Base-by-base conservation (phyloP, 1,140 invertebrate genomes). In the Bemisia tabaci region DNA sequence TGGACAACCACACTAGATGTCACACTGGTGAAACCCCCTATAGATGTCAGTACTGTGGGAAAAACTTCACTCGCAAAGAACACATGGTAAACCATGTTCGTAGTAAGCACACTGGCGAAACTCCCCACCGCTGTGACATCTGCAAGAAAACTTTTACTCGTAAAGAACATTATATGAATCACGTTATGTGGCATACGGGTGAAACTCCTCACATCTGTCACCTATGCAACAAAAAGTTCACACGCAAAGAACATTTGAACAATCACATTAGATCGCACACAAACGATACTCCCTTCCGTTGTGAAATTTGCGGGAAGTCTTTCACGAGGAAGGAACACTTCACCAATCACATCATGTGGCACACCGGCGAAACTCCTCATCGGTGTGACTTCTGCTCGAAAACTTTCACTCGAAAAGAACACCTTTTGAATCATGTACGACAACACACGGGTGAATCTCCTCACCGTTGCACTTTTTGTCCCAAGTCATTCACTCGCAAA, bases 401-500 rank as follows among this genome's bases (percentile, higher is more conserved):
- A 76, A 89, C 88, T 26, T 90, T 90, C 76, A 90, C 88, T 11
- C 81, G 88, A 69, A 89, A 90, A 76, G 88, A 90, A 75, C 88
- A 90, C 75, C 79, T 90, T 65, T 74, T 90, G 73, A 90, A 90
- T 76, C 88, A 90, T 77, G 87, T 90, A 64, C 81, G 87, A 26
- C 87, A 90, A 77, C 88, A 90, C 76, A 89, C 88, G 71, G 68
- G 65, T 23, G 67, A 68, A 66, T 69, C 66, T 60, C 68, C 68
- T 12, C 67, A 70, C 60, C 60, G 67, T 12, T 71, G 68, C 22
- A 64, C 71, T 2, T 76, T 73, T 64, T 95, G 91, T 76, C 86
- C 88, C 24, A 94, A 94, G 77, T 88, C 87, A 24, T 95, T 94
- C 75, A 90, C 89, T 2, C 81, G 90, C 26, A 93, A 92, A 76